Percentiles rank a stretch among this genome's conserved stretches.
Conservation (phyloP, 37 sponge, comb jelly and placozoan species). For the Beroe ovata region DNA sequence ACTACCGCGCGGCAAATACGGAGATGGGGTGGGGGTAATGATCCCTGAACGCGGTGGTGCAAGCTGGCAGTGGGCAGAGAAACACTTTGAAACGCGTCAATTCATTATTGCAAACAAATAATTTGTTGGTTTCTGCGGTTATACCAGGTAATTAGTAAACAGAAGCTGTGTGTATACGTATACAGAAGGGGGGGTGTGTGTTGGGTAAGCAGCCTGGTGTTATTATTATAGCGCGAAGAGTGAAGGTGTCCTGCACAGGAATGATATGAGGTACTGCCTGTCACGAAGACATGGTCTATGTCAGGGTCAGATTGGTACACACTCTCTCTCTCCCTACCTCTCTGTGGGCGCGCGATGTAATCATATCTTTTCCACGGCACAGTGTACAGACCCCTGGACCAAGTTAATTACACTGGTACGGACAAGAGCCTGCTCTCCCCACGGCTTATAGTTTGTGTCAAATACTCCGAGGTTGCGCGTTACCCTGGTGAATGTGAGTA, state of each 20-base stretch:
- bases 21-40: too few relatives aligned
- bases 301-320: slow-evolving; percentile 45
- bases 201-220: too few relatives aligned
- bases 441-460: not conserved
- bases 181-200: too few relatives aligned
- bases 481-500: not conserved
- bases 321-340: not conserved
- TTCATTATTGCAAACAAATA: slow-evolving; percentile 27
- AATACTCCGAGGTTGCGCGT: not conserved
- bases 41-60: too few relatives aligned
- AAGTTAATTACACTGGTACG: slow-evolving; percentile 44
- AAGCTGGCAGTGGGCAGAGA: too few relatives aligned
- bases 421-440: not conserved
- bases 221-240: slow-evolving; percentile 18
- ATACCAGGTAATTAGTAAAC: slow-evolving; percentile 50
- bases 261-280: not conserved
- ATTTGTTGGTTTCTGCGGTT: slow-evolving; percentile 38
- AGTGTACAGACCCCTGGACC: slow-evolving; percentile 56
- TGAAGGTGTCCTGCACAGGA: slow-evolving; percentile 25
- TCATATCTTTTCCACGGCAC: slow-evolving; percentile 39
- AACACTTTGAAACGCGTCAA: too few relatives aligned
- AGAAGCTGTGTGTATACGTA: too few relatives aligned
- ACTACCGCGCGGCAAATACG: too few relatives aligned
- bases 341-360: not conserved
- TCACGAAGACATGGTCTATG: slow-evolving; percentile 32